Conservation (phyloP, 2,113 vertebrate genomes). For the Brachionichthys hirsutus region DNA sequence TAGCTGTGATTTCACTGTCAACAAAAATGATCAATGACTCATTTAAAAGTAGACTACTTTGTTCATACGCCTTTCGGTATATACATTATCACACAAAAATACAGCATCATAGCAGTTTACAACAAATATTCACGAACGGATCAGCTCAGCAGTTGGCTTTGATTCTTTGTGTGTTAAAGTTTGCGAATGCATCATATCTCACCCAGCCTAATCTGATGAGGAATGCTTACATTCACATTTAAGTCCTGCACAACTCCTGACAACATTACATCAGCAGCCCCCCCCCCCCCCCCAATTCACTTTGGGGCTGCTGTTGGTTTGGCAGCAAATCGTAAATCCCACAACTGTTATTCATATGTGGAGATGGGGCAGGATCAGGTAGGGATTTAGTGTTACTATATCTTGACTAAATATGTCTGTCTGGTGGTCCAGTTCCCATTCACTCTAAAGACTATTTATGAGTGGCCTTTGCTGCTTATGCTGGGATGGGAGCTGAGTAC, state of each 20-base stretch:
- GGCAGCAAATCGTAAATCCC: background rate
- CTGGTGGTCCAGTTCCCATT: too few relatives aligned
- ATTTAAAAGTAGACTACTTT: conserved; percentile 78
- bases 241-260: conserved; percentile 54
- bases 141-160: conserved; percentile 71
- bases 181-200: conserved; percentile 17
- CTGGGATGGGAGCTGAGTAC: background rate
- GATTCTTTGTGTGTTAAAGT: conserved; percentile 37
- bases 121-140: conserved; percentile 76
- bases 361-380: background rate
- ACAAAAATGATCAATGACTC: conserved; percentile 76
- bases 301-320: conserved; percentile 14
- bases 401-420: background rate
- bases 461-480: background rate
- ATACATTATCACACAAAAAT: conserved; percentile 88
- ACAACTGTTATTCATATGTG: background rate
- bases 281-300: background rate
- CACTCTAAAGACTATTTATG: too few relatives aligned
- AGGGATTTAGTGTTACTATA: conserved; percentile 9
- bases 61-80: conserved; percentile 42
- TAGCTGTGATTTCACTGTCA: conserved; percentile 58
- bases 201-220: conserved; percentile 23
- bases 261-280: conserved; percentile 50
- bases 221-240: conserved; percentile 65
- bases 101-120: conserved; percentile 76